These are phyloP conservation scores for Lottia scabra DNA, from an alignment of 2,888 invertebrate genomes.

Conservation along the genomic window DNA sequence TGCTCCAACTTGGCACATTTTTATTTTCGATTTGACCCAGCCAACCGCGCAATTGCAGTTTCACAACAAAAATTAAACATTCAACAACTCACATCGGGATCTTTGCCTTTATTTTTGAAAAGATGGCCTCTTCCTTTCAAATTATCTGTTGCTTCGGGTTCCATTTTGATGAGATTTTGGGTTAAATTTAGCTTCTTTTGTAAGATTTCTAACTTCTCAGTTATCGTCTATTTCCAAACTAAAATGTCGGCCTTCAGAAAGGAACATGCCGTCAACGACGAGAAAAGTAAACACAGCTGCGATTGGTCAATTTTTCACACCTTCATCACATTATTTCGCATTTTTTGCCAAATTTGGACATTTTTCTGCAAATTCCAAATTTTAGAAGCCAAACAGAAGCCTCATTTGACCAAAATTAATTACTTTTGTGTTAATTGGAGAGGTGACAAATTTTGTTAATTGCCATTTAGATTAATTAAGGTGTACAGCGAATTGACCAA, in stretches of 20 bases:
- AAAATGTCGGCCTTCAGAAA: not conserved
- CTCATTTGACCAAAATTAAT: no score
- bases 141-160: not conserved
- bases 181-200: not conserved
- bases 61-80: not conserved
- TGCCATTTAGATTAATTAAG: no score
- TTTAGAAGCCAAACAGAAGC: no score
- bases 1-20: no score
- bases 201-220: no score
- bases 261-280: not conserved
- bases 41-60: not conserved
- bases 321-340: no score
- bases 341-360: no score
- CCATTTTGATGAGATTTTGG: not conserved
- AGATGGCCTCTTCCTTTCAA: slow-evolving; percentile 56
- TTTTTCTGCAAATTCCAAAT: no score
- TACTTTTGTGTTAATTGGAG: no score
- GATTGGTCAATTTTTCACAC: not conserved
- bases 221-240: not conserved
- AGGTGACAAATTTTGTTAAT: no score
- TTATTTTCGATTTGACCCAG: no score
- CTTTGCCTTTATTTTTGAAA: slow-evolving; percentile 97
- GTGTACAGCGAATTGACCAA: no score
- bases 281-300: not conserved
- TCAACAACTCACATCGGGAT: slow-evolving; percentile 88